A percentile compares a stretch with the other conserved stretches of the same genome.
Conservation (phyloP, 2,888 invertebrate genomes). For the Camponotus fellah region DNA sequence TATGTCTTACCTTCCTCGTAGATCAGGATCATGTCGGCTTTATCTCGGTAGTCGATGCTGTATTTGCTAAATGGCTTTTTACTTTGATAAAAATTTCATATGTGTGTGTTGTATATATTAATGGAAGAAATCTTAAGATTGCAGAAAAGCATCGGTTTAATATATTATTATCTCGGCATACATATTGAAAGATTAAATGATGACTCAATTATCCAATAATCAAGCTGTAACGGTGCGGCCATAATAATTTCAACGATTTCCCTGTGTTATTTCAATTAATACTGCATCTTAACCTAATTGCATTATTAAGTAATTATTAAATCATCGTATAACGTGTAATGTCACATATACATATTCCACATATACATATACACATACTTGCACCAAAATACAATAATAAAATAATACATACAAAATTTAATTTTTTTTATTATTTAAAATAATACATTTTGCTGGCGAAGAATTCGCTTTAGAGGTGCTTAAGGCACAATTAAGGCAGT, state of each 20-base stretch:
- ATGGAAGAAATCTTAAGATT: background rate
- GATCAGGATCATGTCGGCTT: slow-evolving; percentile 56
- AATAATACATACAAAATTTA: no score
- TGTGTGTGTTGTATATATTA: no score
- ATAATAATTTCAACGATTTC: background rate
- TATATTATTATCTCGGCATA: background rate
- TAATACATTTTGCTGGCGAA: background rate
- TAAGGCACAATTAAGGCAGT: slow-evolving; percentile 26
- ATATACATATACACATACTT: no score
- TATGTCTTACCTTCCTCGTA: slow-evolving; percentile 42
- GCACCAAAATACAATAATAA: no score
- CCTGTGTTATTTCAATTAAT: slow-evolving; percentile 6
- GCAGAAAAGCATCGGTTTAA: slow-evolving; percentile 17
- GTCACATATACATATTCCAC: no score
- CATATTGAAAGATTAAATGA: slow-evolving; percentile 33
- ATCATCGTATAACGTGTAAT: background rate
- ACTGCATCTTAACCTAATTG: background rate
- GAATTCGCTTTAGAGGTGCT: slow-evolving; percentile 8
- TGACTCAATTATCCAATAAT: slow-evolving; percentile 21
- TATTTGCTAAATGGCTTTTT: slow-evolving; percentile 43
- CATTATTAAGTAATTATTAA: background rate
- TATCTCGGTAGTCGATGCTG: slow-evolving; percentile 42
- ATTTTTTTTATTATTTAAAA: no score
- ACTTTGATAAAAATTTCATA: slow-evolving; percentile 33
- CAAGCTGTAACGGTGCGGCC: background rate